These are phyloP conservation scores for Antitype chi DNA, from an alignment of 2,888 invertebrate genomes.

Conservation along the genomic window DNA sequence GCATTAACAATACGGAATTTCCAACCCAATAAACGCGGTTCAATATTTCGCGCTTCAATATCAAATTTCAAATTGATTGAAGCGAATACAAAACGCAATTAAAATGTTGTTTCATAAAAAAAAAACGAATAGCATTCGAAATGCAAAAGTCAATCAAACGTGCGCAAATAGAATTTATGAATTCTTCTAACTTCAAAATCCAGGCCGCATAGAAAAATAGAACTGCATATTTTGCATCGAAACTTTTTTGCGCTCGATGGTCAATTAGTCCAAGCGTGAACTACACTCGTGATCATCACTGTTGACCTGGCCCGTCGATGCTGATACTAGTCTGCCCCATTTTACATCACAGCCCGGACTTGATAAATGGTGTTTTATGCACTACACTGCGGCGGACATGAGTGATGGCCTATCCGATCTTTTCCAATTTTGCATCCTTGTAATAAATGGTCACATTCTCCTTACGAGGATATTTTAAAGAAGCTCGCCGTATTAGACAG, in stretches of 20 bases:
- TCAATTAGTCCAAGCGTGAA: constrained; percentile 39
- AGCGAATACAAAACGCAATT: neutral
- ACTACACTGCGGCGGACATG: constrained; percentile 21
- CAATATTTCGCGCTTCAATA: neutral
- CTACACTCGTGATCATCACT: constrained; percentile 24
- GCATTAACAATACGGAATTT: neutral
- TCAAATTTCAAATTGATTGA: constrained; percentile 18
- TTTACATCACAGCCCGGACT: constrained; percentile 24
- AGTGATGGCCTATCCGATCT: constrained; percentile 28
- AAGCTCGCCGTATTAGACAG: neutral
- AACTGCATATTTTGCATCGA: neutral
- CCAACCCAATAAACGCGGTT: neutral
- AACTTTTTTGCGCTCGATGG: constrained; percentile 22
- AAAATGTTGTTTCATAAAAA: neutral
- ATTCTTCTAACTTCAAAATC: constrained; percentile 12
- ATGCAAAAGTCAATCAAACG: constrained; percentile 46
- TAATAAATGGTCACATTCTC: constrained; percentile 27
- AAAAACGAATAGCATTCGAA: constrained; percentile 15
- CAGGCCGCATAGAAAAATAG: constrained; percentile 12
- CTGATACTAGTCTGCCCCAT: constrained; percentile 16
- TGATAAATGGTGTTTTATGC: constrained; percentile 48
- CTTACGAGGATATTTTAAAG: constrained; percentile 1
- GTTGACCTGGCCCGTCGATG: constrained; percentile 42
- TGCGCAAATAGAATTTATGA: constrained; percentile 18
- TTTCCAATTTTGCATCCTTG: constrained; percentile 28